Evolutionary conservation across 2,888 invertebrate genomes (phyloP).

Genomic region (Ichneumon xanthorius): DNA sequence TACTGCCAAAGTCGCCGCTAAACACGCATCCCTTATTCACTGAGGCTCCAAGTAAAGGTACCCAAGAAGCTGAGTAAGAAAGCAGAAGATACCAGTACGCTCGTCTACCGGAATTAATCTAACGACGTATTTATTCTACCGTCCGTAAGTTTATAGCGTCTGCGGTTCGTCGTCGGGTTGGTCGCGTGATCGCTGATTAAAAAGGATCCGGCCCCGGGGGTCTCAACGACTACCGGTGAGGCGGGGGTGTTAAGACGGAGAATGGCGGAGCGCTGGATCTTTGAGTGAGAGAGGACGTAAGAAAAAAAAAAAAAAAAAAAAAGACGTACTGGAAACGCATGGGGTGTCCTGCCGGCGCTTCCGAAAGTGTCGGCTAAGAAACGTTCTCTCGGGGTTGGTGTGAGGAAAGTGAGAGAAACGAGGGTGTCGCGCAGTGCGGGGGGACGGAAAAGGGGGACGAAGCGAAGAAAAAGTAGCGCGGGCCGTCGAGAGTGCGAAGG

Average conservation of each 20-base stretch:
- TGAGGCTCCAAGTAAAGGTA: background rate
- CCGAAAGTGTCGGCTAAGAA: conserved; percentile 53
- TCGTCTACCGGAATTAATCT: conserved; percentile 62
- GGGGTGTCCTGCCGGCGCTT: conserved; percentile 42
- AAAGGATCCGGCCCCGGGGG: conserved; percentile 54
- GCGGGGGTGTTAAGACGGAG: conserved; percentile 11
- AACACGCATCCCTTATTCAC: background rate
- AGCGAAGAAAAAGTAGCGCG: conserved; percentile 64
- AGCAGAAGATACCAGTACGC: conserved; percentile 20
- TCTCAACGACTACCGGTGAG: conserved; percentile 42
- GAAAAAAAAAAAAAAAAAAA: conserved; percentile 33
- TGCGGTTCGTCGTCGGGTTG: conserved; percentile 47
- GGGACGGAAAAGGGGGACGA: conserved; percentile 43
- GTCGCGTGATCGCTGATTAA: conserved; percentile 72
- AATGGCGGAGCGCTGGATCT: background rate
- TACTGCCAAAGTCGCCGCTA: background rate
- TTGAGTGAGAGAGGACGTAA: conserved; percentile 15
- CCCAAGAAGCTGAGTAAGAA: background rate
- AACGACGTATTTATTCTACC: conserved; percentile 67
- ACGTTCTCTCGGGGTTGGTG: conserved; percentile 31
- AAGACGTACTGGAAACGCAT: conserved; percentile 40
- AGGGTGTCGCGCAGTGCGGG: conserved; percentile 32
- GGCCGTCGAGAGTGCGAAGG: conserved; percentile 35
- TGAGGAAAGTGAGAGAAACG: conserved; percentile 56
- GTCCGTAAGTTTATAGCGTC: conserved; percentile 58